Conservation (phyloP, 2,888 invertebrate genomes). For the Drosophila meridionalis region DNA sequence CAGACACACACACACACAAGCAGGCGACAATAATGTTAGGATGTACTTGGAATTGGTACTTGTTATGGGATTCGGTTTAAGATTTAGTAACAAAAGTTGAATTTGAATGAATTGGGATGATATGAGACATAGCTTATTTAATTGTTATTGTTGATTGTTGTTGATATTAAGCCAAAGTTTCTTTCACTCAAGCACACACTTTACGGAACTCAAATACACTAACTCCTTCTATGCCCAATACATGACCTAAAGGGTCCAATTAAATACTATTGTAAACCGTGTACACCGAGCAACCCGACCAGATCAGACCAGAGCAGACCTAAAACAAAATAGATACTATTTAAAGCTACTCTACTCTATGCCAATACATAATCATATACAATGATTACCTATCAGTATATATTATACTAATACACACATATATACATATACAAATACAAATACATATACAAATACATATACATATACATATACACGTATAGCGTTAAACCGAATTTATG, state of each 20-base stretch:
- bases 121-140: slow-evolving; percentile 43
- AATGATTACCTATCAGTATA: slow-evolving; percentile 42
- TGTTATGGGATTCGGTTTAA: slow-evolving; percentile 62
- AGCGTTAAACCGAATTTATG: slow-evolving; percentile 76
- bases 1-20: slow-evolving; percentile 33
- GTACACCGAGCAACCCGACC: slow-evolving; percentile 64
- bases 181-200: slow-evolving; percentile 16
- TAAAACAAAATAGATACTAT: slow-evolving; percentile 1
- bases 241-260: slow-evolving; percentile 62
- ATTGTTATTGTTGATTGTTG: slow-evolving; percentile 69
- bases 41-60: slow-evolving; percentile 59
- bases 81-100: slow-evolving; percentile 38
- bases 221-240: slow-evolving; percentile 3
- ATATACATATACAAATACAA: slow-evolving; percentile 29
- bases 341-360: slow-evolving; percentile 32
- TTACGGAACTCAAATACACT: neutral
- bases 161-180: slow-evolving; percentile 43
- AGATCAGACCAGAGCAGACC: slow-evolving; percentile 22
- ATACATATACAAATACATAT: slow-evolving; percentile 31
- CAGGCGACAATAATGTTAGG: slow-evolving; percentile 74
- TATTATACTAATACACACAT: slow-evolving; percentile 31
- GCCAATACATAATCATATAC: slow-evolving; percentile 44
- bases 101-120: slow-evolving; percentile 28
- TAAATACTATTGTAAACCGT: slow-evolving; percentile 61
- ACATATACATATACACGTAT: slow-evolving; percentile 47